Evolutionary conservation across 2,113 vertebrate species (phyloP).

Genomic region (Centrocercus urophasianus): DNA sequence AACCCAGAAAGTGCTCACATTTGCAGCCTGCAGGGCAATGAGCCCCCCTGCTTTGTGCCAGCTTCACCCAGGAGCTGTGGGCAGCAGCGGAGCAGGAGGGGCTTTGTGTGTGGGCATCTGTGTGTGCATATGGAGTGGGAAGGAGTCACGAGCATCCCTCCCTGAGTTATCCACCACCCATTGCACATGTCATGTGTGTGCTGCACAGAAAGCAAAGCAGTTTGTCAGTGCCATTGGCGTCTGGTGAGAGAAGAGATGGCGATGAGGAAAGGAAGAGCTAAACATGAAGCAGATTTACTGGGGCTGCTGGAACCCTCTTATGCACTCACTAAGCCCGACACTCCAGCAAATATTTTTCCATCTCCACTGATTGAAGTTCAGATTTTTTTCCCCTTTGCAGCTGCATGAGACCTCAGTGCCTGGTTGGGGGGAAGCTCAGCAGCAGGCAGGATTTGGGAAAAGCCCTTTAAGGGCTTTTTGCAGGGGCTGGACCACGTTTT

Average conservation of each 20-base stretch:
- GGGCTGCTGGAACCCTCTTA: conserved; percentile 1
- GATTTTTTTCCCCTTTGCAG: neutral
- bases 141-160: neutral
- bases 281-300: neutral
- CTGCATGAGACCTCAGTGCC: neutral
- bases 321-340: neutral
- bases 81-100: neutral
- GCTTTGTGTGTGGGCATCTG: rapidly evolving
- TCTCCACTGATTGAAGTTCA: neutral
- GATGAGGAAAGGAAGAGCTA: neutral
- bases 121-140: rapidly evolving
- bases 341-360: neutral
- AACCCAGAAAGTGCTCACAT: neutral
- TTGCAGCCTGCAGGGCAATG: neutral
- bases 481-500: neutral
- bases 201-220: neutral
- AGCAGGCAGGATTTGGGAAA: neutral
- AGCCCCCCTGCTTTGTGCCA: neutral
- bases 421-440: neutral
- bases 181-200: rapidly evolving
- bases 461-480: neutral
- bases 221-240: neutral
- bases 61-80: neutral
- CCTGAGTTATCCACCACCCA: neutral
- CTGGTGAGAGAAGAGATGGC: neutral